These are phyloP conservation scores for Lypha dubia DNA, from an alignment of 2,888 invertebrate genomes.

Conservation along the genomic window DNA sequence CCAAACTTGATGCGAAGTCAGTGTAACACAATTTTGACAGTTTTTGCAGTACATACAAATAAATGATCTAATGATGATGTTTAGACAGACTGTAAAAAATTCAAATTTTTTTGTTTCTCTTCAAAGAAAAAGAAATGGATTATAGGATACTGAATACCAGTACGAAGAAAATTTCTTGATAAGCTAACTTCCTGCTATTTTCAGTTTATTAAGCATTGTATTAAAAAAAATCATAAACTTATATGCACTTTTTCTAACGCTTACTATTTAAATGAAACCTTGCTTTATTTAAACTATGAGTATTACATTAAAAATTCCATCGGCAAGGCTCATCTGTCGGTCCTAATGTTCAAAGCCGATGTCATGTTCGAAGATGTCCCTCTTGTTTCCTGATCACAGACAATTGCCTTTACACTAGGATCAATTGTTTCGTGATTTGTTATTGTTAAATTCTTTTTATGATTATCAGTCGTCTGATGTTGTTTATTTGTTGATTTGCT, in stretches of 20 bases:
- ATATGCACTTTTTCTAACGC: background rate
- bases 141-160: too few relatives aligned
- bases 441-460: slow-evolving; percentile 15
- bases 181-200: too few relatives aligned
- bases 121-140: too few relatives aligned
- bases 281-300: slow-evolving; percentile 49
- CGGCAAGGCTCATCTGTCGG: slow-evolving; percentile 56
- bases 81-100: too few relatives aligned
- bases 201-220: too few relatives aligned
- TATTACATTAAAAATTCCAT: slow-evolving; percentile 62
- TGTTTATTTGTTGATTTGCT: background rate
- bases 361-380: slow-evolving; percentile 30
- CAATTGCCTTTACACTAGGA: background rate
- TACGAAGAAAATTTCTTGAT: too few relatives aligned
- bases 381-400: slow-evolving; percentile 36
- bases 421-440: slow-evolving; percentile 31
- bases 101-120: too few relatives aligned
- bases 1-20: too few relatives aligned
- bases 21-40: too few relatives aligned
- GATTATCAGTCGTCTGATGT: slow-evolving; percentile 35
- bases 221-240: too few relatives aligned
- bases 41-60: too few relatives aligned
- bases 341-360: slow-evolving; percentile 5
- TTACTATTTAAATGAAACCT: background rate
- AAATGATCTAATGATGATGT: too few relatives aligned